phyloP scores from a whole-genome alignment of 2,113 vertebrate genomes.

The Eonycteris spelaea region DNA sequence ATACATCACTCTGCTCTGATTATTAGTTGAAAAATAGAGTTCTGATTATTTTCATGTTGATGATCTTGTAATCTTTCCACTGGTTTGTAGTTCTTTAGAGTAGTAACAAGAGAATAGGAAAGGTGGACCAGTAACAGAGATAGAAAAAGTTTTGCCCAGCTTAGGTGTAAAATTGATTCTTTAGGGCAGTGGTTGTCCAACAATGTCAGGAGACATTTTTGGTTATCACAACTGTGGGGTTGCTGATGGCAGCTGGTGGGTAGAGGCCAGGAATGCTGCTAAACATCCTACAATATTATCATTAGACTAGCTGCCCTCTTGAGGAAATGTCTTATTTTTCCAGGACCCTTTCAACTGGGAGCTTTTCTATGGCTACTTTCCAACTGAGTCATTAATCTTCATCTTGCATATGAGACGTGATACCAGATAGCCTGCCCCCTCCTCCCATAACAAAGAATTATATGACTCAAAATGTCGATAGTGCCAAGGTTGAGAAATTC shows the following conservation, averaged over 20 bases:
- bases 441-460: background rate
- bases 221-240: background rate
- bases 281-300: background rate
- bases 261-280: background rate
- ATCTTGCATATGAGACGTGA: background rate
- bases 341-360: background rate
- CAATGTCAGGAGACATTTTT: background rate
- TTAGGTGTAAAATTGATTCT: background rate
- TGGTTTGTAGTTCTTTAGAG: background rate
- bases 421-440: background rate
- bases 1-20: background rate
- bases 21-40: background rate
- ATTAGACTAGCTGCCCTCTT: background rate
- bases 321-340: background rate
- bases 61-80: background rate
- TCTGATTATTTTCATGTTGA: background rate
- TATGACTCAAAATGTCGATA: background rate
- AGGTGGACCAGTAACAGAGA: fast-evolving
- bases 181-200: background rate
- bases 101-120: background rate
- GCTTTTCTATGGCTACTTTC: background rate
- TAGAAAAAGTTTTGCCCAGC: background rate
- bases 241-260: background rate
- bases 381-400: background rate
- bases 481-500: background rate